Base-by-base conservation (phyloP, 2,888 invertebrate species). In the Ormyrus pomaceus region DNA sequence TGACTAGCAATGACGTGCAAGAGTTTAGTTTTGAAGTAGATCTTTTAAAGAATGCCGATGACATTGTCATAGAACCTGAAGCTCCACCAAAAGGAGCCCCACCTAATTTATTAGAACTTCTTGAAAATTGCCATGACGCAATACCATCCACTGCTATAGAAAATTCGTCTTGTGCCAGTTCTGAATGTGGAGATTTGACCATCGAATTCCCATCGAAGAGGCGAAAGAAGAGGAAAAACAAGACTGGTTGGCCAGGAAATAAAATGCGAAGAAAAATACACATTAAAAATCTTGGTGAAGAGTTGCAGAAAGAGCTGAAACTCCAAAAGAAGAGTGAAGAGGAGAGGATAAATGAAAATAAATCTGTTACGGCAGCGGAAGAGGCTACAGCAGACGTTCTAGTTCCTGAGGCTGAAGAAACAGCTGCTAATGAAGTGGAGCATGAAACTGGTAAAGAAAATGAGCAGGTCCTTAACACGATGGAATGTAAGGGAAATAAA, bases 161-260 rank as follows among this genome's bases (percentile, higher is more conserved):
- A 5, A 87, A 89, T 74, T 89, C 88, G 0, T 91, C 90, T 0
- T 89, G 89, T 62, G 90, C 89, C 0, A 90, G 90, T 65, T 90
- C 90, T 2, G 91, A 91, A 46, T 90, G 90, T 10, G 90, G 90
- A 7, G 91, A 91, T 13, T 65, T 80, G 0, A 83, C 81, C 4
- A 53, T 71, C n/a, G 90, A 91, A 68, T 88, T 86, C 0, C 90
- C 90, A 0, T 74, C 87, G 10, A 93, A 93, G 65, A 91, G 92
- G 72, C 92, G 92, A 83, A 94, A 94, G 87, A 71, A 89, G 94
- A 94, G 88, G 93, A 94, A 89, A 89, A 96, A 96, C 89, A 92
- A 94, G 81, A 96, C 96, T 0, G 96, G 96, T 8, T 96, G 96
- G 96, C 96, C 96, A 0, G 89, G 90, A 2, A 91, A 88, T 58